Percentiles rank a stretch among this genome's conserved stretches.
Conservation (phyloP, 2,888 invertebrate species). For the Heliconius ethilla region DNA sequence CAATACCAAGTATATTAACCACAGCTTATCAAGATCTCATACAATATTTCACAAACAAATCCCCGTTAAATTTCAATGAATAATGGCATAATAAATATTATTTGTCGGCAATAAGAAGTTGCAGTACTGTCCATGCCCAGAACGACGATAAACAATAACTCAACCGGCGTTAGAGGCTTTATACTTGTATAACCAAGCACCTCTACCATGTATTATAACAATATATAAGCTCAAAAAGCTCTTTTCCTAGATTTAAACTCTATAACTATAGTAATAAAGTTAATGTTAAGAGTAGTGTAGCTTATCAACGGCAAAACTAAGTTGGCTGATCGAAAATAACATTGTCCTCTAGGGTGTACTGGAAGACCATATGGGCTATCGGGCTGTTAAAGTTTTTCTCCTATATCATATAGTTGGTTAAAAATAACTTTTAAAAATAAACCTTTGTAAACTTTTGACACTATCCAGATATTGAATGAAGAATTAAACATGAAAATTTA, state of each 20-base stretch:
- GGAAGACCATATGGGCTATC: constrained; percentile 44
- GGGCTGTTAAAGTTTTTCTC: constrained; percentile 53
- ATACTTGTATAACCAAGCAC: constrained; percentile 49
- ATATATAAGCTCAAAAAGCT: constrained; percentile 29
- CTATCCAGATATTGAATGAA: too few species aligned
- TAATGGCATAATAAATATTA: constrained; percentile 41
- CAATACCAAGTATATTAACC: neutral
- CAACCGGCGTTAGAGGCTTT: constrained; percentile 54
- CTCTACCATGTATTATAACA: constrained; percentile 48
- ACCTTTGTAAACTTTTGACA: neutral
- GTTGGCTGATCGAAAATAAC: constrained; percentile 52
- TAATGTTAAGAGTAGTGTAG: neutral
- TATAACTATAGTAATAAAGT: constrained; percentile 10
- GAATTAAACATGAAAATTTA: too few species aligned
- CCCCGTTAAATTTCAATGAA: constrained; percentile 34
- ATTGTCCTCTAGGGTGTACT: constrained; percentile 53
- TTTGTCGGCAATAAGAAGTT: constrained; percentile 43
- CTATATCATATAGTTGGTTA: constrained; percentile 42
- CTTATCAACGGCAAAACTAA: constrained; percentile 37
- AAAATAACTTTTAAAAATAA: neutral
- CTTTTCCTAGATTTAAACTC: constrained; percentile 7
- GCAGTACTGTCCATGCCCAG: constrained; percentile 44
- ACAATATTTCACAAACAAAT: constrained; percentile 7
- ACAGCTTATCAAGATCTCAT: neutral
- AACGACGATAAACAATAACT: constrained; percentile 52